Evolutionary conservation across 2,888 invertebrate species (phyloP), one percentile per base, ranked within the genome.

Genomic region (Callosobruchus maculatus): DNA sequence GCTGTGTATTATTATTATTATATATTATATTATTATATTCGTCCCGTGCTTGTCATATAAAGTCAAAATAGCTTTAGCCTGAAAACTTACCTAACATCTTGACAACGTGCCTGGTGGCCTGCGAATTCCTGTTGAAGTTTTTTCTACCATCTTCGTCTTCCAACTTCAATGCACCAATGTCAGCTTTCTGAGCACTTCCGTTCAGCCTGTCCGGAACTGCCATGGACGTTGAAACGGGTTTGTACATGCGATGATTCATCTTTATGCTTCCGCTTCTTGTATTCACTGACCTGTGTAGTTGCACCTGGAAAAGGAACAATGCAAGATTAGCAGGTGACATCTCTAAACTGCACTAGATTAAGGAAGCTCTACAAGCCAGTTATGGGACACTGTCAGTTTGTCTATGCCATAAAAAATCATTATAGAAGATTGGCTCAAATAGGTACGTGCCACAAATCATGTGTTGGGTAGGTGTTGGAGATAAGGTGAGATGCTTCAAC

Each of bases 61-160:
- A 49, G 13, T 1, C 49, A 7, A 49, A 49, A 13, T 18, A 7
- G 5, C 18, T 49, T 49, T 18, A 49, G 1, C 1, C 49, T 13
- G 5, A 13, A 49, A 49, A 87, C 89, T 88, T 85, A 91, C 91
- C 89, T 68, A 91, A 84, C 91, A 91, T 91, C 82, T 90, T 90
- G 22, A 91, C 87, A 21, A 88, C 87, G 77, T 87, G 87, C 74
- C 86, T 85, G 0, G 87, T 85, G 2, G 87, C 87, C 76, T 86
- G 86, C 0, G 85, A 84, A 75, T 86, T 86, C 75, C 84, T 85
- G 20, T 85, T 82, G 70, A 84, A 87, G 80, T 87, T 87, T 79
- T 87, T 87, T 76, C 87, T 83, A 20, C 87, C 85, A 21, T 86
- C 86, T 71, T 87, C 86, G 21, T 86, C 85, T 31, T 82, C 78